Evolutionary conservation across 1,140 invertebrate genomes (phyloP), one percentile per base, ranked within the genome.

Genomic region (Apis dorsata): DNA sequence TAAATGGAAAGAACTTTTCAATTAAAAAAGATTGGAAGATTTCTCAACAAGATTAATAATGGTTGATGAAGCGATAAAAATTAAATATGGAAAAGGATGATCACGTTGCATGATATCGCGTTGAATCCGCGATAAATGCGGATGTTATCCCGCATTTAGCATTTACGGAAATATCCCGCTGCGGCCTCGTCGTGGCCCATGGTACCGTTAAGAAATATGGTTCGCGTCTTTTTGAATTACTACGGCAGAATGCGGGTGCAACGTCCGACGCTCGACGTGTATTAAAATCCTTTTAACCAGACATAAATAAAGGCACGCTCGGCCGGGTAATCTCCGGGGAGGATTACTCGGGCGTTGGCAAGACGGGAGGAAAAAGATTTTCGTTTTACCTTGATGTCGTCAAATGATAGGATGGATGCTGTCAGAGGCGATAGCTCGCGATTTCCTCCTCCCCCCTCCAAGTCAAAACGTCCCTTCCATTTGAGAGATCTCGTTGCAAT

Each of bases 211-310:
- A 73, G 24, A 88, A 86, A 85, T 88, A 88, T 79, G 79, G 78
- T 9, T 49, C 60, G 74, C 75, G 84, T 86, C 79, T 69, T 81
- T 88, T 83, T 85, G 83, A 91, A 87, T 90, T 87, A 88, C 86
- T 69, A 71, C 63, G 21, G 63, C 17, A 19, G 69, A 53, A 53
- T 13, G 3, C 34, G 34, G 34, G 53, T 53, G 53, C 53, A 11
- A 11, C 11, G 10, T 11, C 57, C 80, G 68, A 85, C 80, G 49
- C 71, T 77, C 72, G 84, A 85, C 77, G 84, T 88, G 84, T 87
- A 89, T 89, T 88, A 89, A 89, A 89, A 91, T 91, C 88, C 85
- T 88, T 89, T 90, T 89, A 90, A 90, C 83, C 82, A 80, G 70
- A 63, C 85, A 89, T 91, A 91, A 92, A 91, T 90, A 91, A 91